Evolutionary conservation across 2,888 invertebrate species (phyloP), one percentile per base, ranked within the genome.

Genomic region (Geophilus truncorum): DNA sequence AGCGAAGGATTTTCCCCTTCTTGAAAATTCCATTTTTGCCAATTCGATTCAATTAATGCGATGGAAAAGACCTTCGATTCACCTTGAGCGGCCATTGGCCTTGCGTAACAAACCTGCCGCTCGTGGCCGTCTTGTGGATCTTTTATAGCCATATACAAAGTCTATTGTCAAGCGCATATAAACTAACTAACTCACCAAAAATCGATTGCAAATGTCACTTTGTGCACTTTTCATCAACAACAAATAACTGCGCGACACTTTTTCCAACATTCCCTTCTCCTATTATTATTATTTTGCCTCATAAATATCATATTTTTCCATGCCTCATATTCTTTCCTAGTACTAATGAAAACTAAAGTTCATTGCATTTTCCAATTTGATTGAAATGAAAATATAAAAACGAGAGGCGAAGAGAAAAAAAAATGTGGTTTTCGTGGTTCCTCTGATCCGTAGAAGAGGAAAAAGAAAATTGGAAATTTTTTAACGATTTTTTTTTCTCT

Each of bases 321-420:
- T 15, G 28, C 25, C 4, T 28, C 70, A 70, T 25, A 70, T 70
- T 70, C 28, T 28, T n/a, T 70, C 70, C 28, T 70, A 70, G 12
- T 70, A 70, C 70, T 70, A 70, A 70, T 70, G 70, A 70, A 70
- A 70, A 70, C 25, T 70, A 70, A 70, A 70, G 70, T 70, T 70
- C 70, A 70, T 70, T n/a, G 28, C 70, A 70, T 70, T 70, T 70
- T 70, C 70, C 70, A 70, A 70, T 25, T 70, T 70, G 70, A 70
- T 70, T 70, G 70, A 70, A 70, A 70, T 28, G 28, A 70, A 70
- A 70, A 70, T 70, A 70, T 28, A 23, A 70, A 70, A 70, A 70
- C 9, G 12, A 18, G 21, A 62, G 23, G 57, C n/a, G 18, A 18
- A 12, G 51, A 51, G 18, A n/a, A 15, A 57, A 57, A 70, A 70